Base-by-base conservation (phyloP, 2,113 vertebrate species). In the Macrotis lagotis region DNA sequence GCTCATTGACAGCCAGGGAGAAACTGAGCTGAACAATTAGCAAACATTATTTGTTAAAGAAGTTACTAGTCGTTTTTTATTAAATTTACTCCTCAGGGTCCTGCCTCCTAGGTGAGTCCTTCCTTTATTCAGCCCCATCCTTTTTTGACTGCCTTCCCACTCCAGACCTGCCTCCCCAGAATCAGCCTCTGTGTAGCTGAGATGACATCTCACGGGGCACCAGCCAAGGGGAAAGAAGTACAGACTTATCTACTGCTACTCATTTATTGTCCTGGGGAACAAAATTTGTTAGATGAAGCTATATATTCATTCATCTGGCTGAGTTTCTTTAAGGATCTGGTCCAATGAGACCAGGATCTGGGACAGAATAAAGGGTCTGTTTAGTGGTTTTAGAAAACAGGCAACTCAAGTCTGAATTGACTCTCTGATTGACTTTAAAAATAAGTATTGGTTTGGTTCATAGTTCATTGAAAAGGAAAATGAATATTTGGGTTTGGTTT, bases 81-180 rank as follows among this genome's bases (percentile, higher is more conserved):
- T 9, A 25, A 7, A 0, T 0, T 11, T 0, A 28, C 26, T 2
- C 37, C n/a, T 6, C 37, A 44, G 19, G 19, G 66, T 83, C 37
- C n/a, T 83, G n/a, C n/a, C 2, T 83, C 66, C 66, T 19, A 44
- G n/a, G 37, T n/a, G n/a, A 74, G 37, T 16, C 19, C 37, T 37
- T 74, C 14, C 14, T 19, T 74, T 31, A 83, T 6, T 83, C 37
- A 44, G 16, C 5, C 66, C 4, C 16, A 74, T 3, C 31, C 66
- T n/a, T 4, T 19, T 74, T 59, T 59, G 3, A 31, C 28, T 83
- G 19, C 19, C 66, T 83, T 83, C 19, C 66, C 37, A 83, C 6
- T 25, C 89, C 48, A 90, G 25, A 25, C 3, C 48, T 90, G 10
- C 48, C 48, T 50, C 48, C 48, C 25, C 48, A 48, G 11, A 90